Base-by-base conservation (phyloP, 2,888 invertebrate genomes). In the Dynastes grantii region DNA sequence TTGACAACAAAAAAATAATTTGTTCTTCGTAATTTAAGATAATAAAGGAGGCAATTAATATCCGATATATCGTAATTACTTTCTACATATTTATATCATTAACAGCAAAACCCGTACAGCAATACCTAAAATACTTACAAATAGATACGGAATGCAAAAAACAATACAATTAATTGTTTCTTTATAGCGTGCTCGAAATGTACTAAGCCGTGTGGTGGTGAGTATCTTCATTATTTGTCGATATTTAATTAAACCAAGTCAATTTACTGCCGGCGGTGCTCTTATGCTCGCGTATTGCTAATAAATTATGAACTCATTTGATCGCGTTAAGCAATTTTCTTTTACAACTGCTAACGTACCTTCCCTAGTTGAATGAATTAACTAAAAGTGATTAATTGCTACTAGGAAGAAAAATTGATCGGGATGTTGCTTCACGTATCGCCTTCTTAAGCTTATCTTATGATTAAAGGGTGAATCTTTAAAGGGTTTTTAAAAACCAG, bases 221-320 rank as follows among this genome's bases (percentile, higher is more conserved):
- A 63, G 32, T 67, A 67, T 67, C 65, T 67, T 67, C 65, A 67
- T 67, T 67, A 67, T 67, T 67, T 67, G 65, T 67, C 16, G 65
- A 67, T 67, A 45, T 67, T 45, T 40, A 67, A 67, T 67, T 67
- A 67, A 67, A 22, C 55, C 37, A 63, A 63, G 32, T 63, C 63
- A 63, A 63, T 63, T 63, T 63, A 63, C 63, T 32, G 8, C 63
- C 29, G 45, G 63, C 32, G 32, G 13, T 63, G 29, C 63, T 29
- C 63, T 29, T 63, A 32, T 32, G 32, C 63, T 29, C 29, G 13
- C 63, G 16, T n/a, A 32, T 13, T 63, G 63, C 4, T 63, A 63
- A 63, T 63, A 63, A 63, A 63, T 63, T 63, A 63, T 13, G 9
- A 63, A 63, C 29, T 29, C 63, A 63, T 63, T 63, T 63, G 32